A percentile compares a stretch with the other conserved stretches of the same genome.
Conservation (phyloP, 2,888 invertebrate genomes). For the Parnassius apollo region DNA sequence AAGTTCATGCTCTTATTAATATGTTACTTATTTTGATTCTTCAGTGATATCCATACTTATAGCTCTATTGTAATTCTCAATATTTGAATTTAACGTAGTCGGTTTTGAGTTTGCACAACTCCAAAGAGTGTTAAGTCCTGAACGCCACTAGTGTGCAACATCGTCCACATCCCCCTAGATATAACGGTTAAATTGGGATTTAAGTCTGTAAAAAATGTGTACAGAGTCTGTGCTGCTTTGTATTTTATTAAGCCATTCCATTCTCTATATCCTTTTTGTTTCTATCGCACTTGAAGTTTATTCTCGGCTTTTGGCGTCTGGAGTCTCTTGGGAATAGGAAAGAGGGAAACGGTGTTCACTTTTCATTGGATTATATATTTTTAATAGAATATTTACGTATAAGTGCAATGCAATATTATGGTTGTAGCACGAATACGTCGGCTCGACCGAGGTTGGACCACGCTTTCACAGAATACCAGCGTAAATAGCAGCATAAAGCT, state of each 20-base stretch:
- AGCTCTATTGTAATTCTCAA: too few species aligned
- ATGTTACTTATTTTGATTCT: neutral
- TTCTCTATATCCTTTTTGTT: conserved; percentile 14
- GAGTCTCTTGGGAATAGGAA: neutral
- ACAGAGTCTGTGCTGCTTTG: neutral
- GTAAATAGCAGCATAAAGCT: too few species aligned
- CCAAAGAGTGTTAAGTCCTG: too few species aligned
- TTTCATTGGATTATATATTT: neutral
- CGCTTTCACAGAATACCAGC: too few species aligned
- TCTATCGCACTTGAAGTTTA: conserved; percentile 11
- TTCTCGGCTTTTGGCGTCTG: neutral
- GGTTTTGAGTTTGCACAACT: too few species aligned
- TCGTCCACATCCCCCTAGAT: neutral
- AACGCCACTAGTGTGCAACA: too few species aligned
- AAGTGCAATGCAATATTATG: too few species aligned
- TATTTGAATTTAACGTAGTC: too few species aligned
- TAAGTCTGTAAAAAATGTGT: neutral
- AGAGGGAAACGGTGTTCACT: conserved; percentile 5
- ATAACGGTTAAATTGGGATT: neutral
- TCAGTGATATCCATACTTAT: too few species aligned
- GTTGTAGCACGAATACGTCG: too few species aligned
- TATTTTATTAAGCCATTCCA: conserved; percentile 21
- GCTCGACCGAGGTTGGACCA: too few species aligned
- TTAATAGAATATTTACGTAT: too few species aligned
- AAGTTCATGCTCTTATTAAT: neutral